Percentiles rank a stretch among this genome's conserved stretches.
phyloP scores from a whole-genome alignment of 2,113 vertebrate species.

The Neoarius graeffei region DNA sequence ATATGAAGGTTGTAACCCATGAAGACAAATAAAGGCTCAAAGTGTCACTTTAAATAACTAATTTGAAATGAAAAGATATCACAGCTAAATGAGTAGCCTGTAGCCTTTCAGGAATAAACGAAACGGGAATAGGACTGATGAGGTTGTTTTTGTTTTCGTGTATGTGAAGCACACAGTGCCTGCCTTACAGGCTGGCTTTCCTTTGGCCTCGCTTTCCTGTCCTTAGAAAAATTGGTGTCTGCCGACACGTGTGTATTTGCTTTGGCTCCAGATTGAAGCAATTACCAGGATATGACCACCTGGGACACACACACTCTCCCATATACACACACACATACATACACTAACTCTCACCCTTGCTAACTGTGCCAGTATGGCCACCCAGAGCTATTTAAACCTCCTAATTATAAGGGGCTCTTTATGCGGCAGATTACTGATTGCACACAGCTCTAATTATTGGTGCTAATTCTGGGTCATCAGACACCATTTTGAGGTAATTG shows the following conservation, averaged over 20 bases:
- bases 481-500: constrained; percentile 51
- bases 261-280: constrained; percentile 59
- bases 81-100: neutral
- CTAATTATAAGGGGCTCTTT: constrained; percentile 57
- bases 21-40: neutral
- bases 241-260: constrained; percentile 49
- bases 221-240: constrained; percentile 39
- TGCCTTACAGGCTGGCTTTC: constrained; percentile 17
- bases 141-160: constrained; percentile 36
- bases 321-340: constrained; percentile 27
- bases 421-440: constrained; percentile 54
- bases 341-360: constrained; percentile 15
- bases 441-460: constrained; percentile 53
- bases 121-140: constrained; percentile 53
- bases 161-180: constrained; percentile 15
- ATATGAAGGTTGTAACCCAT: neutral
- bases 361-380: constrained; percentile 56
- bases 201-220: constrained; percentile 3
- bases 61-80: neutral
- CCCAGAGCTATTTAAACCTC: constrained; percentile 61
- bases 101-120: constrained; percentile 26
- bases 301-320: neutral
- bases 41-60: neutral
- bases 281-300: constrained; percentile 55
- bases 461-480: constrained; percentile 59